Evolutionary conservation across 1,140 invertebrate genomes (phyloP).

Genomic region (Atta cephalotes): DNA sequence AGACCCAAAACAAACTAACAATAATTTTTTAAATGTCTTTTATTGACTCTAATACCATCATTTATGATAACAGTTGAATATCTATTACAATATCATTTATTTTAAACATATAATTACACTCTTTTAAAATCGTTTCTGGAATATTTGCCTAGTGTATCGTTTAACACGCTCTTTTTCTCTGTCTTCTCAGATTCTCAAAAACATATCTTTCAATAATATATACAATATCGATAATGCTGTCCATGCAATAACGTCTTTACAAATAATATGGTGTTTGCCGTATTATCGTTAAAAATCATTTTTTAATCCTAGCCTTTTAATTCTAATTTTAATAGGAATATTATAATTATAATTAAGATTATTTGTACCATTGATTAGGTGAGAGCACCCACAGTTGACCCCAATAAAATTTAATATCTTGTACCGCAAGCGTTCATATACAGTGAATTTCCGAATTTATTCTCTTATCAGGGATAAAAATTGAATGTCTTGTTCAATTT

Average conservation of each 20-base stretch:
- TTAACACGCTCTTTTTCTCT: background rate
- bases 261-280: conserved; percentile 68
- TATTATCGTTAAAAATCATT: conserved; percentile 72
- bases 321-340: conserved; percentile 81
- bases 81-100: background rate
- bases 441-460: background rate
- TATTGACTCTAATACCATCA: conserved; percentile 1
- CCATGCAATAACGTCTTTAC: conserved; percentile 76
- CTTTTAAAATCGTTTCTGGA: conserved; percentile 56
- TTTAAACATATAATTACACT: background rate
- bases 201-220: conserved; percentile 38
- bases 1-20: background rate
- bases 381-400: conserved; percentile 79
- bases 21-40: background rate
- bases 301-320: conserved; percentile 76
- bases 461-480: background rate
- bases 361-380: conserved; percentile 84
- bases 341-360: conserved; percentile 83
- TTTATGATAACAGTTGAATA: conserved; percentile 7
- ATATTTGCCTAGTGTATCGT: conserved; percentile 62
- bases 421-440: conserved; percentile 44
- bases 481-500: conserved; percentile 14
- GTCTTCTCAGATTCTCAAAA: conserved; percentile 9
- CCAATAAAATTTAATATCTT: conserved; percentile 60
- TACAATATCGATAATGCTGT: conserved; percentile 20